phyloP scores from a whole-genome alignment of 2,797 vertebrate species.

The Lates japonicus region DNA sequence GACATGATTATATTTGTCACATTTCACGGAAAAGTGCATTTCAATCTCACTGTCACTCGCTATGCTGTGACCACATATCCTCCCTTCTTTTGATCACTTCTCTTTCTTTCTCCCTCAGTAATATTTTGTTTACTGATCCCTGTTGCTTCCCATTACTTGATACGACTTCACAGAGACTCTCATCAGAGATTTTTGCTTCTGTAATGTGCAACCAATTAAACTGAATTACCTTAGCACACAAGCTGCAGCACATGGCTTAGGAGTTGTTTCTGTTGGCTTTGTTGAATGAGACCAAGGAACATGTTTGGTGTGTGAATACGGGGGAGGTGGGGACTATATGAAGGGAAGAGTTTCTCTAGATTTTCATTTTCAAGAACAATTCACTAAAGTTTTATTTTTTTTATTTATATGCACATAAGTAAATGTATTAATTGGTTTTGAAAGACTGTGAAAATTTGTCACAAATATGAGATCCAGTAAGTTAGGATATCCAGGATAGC shows the following conservation, averaged over 20 bases:
- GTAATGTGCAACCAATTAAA: slow-evolving; percentile 66
- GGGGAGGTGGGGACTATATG: slow-evolving; percentile 4
- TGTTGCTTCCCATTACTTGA: slow-evolving; percentile 48
- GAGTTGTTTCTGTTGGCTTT: slow-evolving; percentile 51
- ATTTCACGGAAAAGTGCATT: slow-evolving; percentile 11
- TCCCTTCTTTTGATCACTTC: slow-evolving; percentile 21
- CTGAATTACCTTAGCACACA: slow-evolving; percentile 62
- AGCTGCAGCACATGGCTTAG: slow-evolving; percentile 32
- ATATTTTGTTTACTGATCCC: slow-evolving; percentile 48
- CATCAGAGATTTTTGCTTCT: slow-evolving; percentile 50
- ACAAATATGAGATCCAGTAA: slow-evolving; percentile 8
- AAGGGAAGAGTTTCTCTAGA: slow-evolving; percentile 7
- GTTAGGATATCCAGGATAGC: neutral
- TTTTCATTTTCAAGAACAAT: slow-evolving; percentile 21
- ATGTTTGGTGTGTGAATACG: slow-evolving; percentile 22
- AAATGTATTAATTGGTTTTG: slow-evolving; percentile 1
- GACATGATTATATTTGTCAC: slow-evolving; percentile 35
- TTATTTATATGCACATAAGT: neutral
- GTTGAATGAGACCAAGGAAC: slow-evolving; percentile 26
- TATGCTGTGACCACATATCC: neutral
- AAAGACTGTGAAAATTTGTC: slow-evolving; percentile 11
- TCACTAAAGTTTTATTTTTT: neutral
- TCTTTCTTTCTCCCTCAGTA: neutral
- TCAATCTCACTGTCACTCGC: slow-evolving; percentile 12
- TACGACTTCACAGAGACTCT: slow-evolving; percentile 50